Base-by-base conservation (phyloP, 2,113 vertebrate genomes). In the Taurulus bubalis region DNA sequence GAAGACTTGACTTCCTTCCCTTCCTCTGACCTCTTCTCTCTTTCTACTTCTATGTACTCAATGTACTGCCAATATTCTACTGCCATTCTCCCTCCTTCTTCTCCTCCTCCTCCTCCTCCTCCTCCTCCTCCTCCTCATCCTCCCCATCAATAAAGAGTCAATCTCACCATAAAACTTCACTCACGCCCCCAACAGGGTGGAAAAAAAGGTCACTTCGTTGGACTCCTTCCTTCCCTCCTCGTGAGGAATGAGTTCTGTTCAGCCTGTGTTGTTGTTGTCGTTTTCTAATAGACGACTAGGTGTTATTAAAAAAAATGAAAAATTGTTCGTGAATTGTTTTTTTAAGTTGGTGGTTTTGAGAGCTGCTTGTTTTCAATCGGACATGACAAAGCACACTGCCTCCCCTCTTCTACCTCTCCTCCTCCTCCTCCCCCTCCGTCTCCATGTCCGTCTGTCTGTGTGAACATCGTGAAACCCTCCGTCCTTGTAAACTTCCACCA, bases 321-420 rank as follows among this genome's bases (percentile, higher is more conserved):
- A 84, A 56, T 72, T 75, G 66, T 88, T 82, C 4, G 34, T 77
- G 74, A 80, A 72, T 11, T 70, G 18, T 81, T 82, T 88, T 82
- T 85, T 83, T 14, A 51, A 56, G 83, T 91, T 87, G 3, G 77
- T 77, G 82, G 65, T 87, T 92, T 66, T 84, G 86, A 92, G 83
- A 93, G 89, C 87, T 91, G 84, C 87, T 92, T 88, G 81, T 90
- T 93, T 92, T 91, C 70, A 88, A 89, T 83, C n/a, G 28, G 83
- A 93, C 85, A 88, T 85, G 89, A 91, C 80, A 89, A 94, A 95
- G 90, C 91, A 91, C 91, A 92, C 88, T 59, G 73, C 59, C 84
- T 69, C 49, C 58, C 56, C 63, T 68, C 62, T 45, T 30, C 1
- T 8, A 38, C 55, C 59, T 69, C 47, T 30, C 34, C 47, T 51